Evolutionary conservation across 2,797 vertebrate genomes (phyloP), one percentile per base, ranked within the genome.

Genomic region (Chloroceryle amazona): DNA sequence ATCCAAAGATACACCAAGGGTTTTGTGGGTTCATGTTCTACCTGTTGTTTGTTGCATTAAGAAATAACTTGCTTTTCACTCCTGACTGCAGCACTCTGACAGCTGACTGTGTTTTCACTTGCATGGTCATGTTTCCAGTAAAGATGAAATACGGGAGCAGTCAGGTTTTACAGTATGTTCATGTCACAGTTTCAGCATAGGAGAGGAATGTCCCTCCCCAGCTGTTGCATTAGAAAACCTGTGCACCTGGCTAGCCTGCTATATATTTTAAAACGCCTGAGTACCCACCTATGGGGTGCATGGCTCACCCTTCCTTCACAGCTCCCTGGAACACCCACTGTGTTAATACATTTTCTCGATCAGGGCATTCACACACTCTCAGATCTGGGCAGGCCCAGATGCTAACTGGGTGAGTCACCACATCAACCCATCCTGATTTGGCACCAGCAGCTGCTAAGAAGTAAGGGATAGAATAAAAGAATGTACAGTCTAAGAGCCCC

Each of bases 391-490:
- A 63, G 61, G 74, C 60, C 60, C 68, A 58, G 81, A 31, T 60
- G 52, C 41, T 70, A 14, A 52, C 11, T 47, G 63, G 13, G 29
- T n/a, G 25, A 84, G 60, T 73, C 81, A 81, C 41, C 19, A 21
- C 47, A 31, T 63, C 16, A 47, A 6, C 58, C 28, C 39, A 60
- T 80, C 81, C 51, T 87, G 31, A 49, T 83, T 55, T 9, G 23
- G 71, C 52, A 90, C 13, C 44, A 68, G 70, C 66, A 84, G 54
- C 86, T 79, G 60, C 80, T 81, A 12, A 87, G 52, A 52, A 74
- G 35, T 23, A 81, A 72, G 35, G 29, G 41, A 31, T 28, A 35
- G 20, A 73, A 23, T 89, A 46, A 61, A 89, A 87, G 33, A 85
- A 54, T 1, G 0, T 23, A 29, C 9, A 13, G 44, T 14, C 2